phyloP scores from a whole-genome alignment of 2,113 vertebrate species.

The Callorhinus ursinus region DNA sequence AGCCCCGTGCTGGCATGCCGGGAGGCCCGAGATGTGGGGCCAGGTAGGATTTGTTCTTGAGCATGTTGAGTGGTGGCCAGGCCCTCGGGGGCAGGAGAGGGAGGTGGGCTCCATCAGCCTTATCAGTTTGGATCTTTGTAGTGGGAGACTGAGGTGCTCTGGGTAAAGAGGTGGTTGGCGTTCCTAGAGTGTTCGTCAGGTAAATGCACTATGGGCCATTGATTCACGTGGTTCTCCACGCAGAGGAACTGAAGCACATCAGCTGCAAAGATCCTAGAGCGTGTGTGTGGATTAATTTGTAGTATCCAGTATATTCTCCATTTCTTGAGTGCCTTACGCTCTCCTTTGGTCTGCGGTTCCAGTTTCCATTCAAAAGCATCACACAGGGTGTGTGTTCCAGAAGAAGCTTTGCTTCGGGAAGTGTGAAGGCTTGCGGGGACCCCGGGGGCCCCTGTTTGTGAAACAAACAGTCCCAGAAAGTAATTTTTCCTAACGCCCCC shows the following conservation, averaged over 20 bases:
- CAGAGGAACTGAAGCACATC: accelerated
- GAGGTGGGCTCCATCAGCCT: accelerated
- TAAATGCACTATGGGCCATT: accelerated
- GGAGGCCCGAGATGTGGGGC: accelerated
- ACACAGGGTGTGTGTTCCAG: accelerated
- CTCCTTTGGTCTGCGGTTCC: not conserved
- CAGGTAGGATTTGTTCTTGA: accelerated
- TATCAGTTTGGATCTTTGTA: not conserved
- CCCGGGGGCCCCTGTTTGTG: not conserved
- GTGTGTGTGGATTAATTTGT: accelerated
- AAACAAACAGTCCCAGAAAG: not conserved
- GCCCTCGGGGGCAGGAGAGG: not conserved
- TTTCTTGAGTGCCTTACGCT: not conserved
- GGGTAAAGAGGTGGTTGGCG: accelerated
- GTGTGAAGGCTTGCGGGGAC: too few species aligned
- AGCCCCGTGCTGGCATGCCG: accelerated
- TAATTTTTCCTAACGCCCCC: accelerated
- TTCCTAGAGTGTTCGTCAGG: not conserved
- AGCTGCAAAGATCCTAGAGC: accelerated
- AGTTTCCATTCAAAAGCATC: not conserved
- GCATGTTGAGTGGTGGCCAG: accelerated
- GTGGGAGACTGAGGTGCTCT: not conserved
- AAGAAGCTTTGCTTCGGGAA: not conserved
- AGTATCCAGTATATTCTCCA: accelerated
- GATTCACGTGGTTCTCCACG: accelerated